A percentile compares a stretch with the other conserved stretches of the same genome.
Evolutionary conservation across 2,113 vertebrate species (phyloP).

Genomic region (Tympanuchus pallidicinctus): DNA sequence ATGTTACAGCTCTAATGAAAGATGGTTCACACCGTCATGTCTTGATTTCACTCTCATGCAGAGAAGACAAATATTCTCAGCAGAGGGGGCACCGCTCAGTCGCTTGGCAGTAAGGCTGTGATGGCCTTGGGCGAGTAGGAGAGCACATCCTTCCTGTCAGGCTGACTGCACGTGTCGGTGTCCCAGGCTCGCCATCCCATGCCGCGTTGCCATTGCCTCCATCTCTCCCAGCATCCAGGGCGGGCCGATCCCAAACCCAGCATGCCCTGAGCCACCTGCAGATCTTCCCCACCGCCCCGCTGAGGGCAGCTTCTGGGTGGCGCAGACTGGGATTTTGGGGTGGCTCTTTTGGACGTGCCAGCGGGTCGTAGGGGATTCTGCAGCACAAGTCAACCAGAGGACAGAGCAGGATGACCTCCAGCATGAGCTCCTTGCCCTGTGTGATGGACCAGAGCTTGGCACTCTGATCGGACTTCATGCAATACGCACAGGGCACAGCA

Average conservation of each 20-base stretch:
- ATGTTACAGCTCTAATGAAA: background rate
- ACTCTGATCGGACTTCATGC: background rate
- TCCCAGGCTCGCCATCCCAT: background rate
- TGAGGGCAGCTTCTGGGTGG: background rate
- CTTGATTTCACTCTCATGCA: background rate
- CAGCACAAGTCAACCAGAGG: background rate
- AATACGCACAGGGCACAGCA: background rate
- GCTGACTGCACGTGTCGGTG: background rate
- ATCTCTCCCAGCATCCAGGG: background rate
- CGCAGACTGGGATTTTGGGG: background rate
- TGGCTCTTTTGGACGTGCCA: background rate
- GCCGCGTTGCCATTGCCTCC: background rate
- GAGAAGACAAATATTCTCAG: background rate
- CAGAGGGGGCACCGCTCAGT: background rate
- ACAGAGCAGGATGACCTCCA: background rate
- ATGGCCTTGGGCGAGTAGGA: background rate
- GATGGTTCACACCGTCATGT: background rate
- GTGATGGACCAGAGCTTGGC: background rate
- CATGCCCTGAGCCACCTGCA: no score
- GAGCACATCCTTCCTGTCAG: background rate
- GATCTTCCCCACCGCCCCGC: background rate
- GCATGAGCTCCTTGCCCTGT: background rate
- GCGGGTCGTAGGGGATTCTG: background rate
- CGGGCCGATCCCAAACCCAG: background rate
- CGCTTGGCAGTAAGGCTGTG: background rate